Evolutionary conservation across 2,888 invertebrate genomes (phyloP).

Genomic region (Phalera bucephala): DNA sequence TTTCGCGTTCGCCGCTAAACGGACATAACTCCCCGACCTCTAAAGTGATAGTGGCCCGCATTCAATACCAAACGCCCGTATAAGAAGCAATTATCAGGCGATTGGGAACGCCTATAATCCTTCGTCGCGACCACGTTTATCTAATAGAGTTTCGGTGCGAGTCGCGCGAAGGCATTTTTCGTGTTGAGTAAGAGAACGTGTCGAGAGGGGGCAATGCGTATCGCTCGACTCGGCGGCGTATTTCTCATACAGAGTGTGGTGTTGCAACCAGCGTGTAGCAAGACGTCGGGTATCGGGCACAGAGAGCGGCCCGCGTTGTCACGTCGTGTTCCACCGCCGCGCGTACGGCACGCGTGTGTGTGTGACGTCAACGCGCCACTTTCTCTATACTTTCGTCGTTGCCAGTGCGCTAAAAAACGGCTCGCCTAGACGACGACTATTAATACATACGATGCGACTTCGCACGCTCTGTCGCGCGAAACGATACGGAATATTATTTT

Average conservation of each 20-base stretch:
- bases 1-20: conserved; percentile 33
- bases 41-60: conserved; percentile 58
- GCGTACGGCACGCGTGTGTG: conserved; percentile 67
- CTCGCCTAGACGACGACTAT: conserved; percentile 69
- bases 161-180: conserved; percentile 29
- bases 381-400: conserved; percentile 82
- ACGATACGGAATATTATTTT: conserved; percentile 71
- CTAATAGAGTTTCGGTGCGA: conserved; percentile 20
- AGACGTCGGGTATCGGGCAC: conserved; percentile 59
- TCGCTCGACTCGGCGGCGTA: conserved; percentile 55
- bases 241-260: conserved; percentile 66
- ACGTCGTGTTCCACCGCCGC: conserved; percentile 37
- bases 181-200: conserved; percentile 77
- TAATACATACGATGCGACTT: conserved; percentile 73
- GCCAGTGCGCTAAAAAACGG: conserved; percentile 77
- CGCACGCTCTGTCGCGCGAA: conserved; percentile 69
- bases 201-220: conserved; percentile 71
- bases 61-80: conserved; percentile 59
- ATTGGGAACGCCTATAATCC: conserved; percentile 49
- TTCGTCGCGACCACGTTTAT: conserved; percentile 31
- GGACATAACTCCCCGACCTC: conserved; percentile 25
- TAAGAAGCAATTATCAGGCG: conserved; percentile 55
- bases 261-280: conserved; percentile 72
- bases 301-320: conserved; percentile 58
- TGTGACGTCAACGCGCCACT: conserved; percentile 80